Conservation (phyloP, 2,113 vertebrate genomes). For the Myrmecobius fasciatus region DNA sequence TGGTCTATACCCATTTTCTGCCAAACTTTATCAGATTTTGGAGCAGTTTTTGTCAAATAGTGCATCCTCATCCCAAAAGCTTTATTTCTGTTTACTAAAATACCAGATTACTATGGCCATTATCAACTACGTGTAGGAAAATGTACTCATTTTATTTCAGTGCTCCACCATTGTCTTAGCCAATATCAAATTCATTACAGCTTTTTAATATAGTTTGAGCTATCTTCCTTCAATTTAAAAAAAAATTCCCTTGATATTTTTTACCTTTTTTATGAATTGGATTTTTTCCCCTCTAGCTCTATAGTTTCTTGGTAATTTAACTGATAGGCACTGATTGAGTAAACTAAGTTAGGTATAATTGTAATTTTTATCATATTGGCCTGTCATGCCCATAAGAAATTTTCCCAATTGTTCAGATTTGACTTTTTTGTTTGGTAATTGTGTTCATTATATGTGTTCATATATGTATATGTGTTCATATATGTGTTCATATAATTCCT, state of each 20-base stretch:
- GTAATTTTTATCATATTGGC: background rate
- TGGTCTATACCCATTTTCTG: too few species aligned
- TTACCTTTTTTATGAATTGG: background rate
- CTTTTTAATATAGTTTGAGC: background rate
- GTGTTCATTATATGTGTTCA: too few species aligned
- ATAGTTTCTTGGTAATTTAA: background rate
- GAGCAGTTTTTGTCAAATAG: too few species aligned
- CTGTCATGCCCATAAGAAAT: background rate
- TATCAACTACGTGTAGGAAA: background rate
- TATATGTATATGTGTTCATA: too few species aligned
- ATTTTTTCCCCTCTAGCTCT: background rate
- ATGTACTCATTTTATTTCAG: background rate
- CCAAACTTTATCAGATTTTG: too few species aligned
- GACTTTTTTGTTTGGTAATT: background rate
- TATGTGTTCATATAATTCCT: background rate
- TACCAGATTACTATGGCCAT: too few species aligned
- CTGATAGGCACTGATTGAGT: background rate
- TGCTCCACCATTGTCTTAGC: background rate
- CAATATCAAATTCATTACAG: background rate
- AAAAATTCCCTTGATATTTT: background rate
- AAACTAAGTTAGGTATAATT: background rate
- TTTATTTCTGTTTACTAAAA: background rate
- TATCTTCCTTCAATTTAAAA: background rate
- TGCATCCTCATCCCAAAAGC: too few species aligned
- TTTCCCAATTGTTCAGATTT: background rate